Evolutionary conservation across 2,797 vertebrate genomes (phyloP).

Genomic region (Gorsachius magnificus): DNA sequence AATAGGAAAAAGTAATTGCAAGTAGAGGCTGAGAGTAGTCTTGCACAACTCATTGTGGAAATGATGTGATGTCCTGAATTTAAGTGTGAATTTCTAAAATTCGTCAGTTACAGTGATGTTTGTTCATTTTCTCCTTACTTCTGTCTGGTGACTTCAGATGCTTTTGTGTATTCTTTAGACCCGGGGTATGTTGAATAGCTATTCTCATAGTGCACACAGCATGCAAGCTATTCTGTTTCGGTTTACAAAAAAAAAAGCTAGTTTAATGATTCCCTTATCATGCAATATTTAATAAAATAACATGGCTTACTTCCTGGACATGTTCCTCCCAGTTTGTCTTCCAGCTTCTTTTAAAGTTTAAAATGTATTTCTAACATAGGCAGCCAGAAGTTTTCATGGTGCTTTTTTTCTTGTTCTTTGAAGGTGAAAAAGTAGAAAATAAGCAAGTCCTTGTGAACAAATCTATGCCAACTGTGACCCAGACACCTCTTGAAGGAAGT

Average conservation of each 20-base stretch:
- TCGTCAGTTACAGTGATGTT: background rate
- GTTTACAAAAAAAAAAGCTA: background rate
- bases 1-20: background rate
- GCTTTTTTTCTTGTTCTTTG: background rate
- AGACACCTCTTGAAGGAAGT: constrained; percentile 95
- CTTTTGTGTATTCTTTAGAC: background rate
- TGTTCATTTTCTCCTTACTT: background rate
- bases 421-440: constrained; percentile 97
- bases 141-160: background rate
- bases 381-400: background rate
- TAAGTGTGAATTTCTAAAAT: background rate
- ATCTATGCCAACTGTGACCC: constrained; percentile 97
- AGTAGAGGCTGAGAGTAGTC: background rate
- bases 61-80: background rate
- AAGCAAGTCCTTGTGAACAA: constrained; percentile 98
- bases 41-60: background rate
- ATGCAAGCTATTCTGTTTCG: background rate
- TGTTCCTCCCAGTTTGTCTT: background rate
- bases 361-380: background rate
- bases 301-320: background rate
- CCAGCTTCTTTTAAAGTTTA: background rate
- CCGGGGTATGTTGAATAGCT: background rate
- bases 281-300: background rate
- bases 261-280: background rate
- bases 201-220: background rate